Base-by-base conservation (phyloP, 2,797 vertebrate genomes). In the Gambelia wislizenii region DNA sequence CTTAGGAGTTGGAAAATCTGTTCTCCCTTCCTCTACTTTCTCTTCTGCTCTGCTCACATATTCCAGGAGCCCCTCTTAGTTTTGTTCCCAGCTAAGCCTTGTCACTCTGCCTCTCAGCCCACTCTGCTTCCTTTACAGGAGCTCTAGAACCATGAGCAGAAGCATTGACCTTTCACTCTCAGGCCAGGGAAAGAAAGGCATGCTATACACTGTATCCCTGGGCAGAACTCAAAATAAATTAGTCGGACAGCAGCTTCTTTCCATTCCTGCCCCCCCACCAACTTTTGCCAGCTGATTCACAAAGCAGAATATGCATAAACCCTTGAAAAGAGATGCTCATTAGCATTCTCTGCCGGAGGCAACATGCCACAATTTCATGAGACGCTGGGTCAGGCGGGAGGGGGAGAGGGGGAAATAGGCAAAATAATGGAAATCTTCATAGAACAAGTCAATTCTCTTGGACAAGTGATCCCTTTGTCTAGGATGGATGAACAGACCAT, bases 311-410 rank as follows among this genome's bases (percentile, higher is more conserved):
- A 95, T 93, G 88, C 93, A 95, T 89, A 95, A 95, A 90, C 90
- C 90, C 89, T 92, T 93, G 89, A 96, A 97, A 96, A 93, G 93
- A 88, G 92, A 89, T 89, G 91, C 90, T 96, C 92, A 89, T 95
- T 95, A 92, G 94, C 91, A 96, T 96, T 96, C 92, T 91, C 94
- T 91, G 92, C 93, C 91, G 88, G 95, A 91, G 89, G 93, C 95
- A 91, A 94, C 87, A 85, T 89, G 90, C 89, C 95, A 74, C 93
- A 94, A 91, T 92, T 95, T 90, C 93, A 87, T 56, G 67, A 95
- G 93, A 94, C 81, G 89, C 93, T 91, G 92, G 92, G 91, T 93
- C 79, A 89, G 69, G 69, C 20, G 9, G 2, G 10, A 56, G 77
- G 52, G 54, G 27, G 33, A 39, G 76, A 27, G 6, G 3, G 49